Base-by-base conservation (phyloP, 2,113 vertebrate genomes). In the Hipposideros armiger region DNA sequence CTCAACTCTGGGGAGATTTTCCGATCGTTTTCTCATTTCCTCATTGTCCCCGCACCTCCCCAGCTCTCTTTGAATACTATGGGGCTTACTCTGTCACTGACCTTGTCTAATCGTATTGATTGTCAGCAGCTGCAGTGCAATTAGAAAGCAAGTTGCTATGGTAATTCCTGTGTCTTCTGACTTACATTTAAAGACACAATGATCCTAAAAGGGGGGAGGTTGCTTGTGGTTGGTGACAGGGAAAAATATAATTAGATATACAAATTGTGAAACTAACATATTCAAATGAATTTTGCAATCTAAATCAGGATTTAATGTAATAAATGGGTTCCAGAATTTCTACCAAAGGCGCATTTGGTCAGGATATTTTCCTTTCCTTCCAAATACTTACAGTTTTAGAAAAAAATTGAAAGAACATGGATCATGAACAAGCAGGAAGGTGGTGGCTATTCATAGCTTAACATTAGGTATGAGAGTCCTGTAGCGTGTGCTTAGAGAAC, bases 131-230 rank as follows among this genome's bases (percentile, higher is more conserved):
- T 96, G 97, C 95, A 93, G 93, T 97, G 97, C 99, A 99, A 99
- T 98, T 98, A 95, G 95, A 97, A 97, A 98, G 92, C 74, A 92
- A 97, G 98, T 98, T 99, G 98, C 98, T 98, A 98, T 99, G 98
- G 98, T 91, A 98, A 99, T 98, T 81, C 94, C 96, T 96, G 96
- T 97, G 92, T 98, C 97, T 97, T 97, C 95, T 96, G 91, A 98
- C 98, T 98, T 97, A 97, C 87, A 93, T 96, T 98, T 93, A 98
- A 98, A 98, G 95, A 98, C 89, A 98, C 95, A 98, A 97, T 96
- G 92, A 96, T 97, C 95, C 83, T 98, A 95, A 96, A 90, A 86
- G 30, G 77, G 60, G 22, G 62, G 19, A 97, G 97, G 97, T 97
- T 97, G 97, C 95, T 91, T 97, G 93, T 97, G 95, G 96, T 52